Percentiles rank a stretch among this genome's conserved stretches.
Evolutionary conservation across 2,888 invertebrate genomes (phyloP).

Genomic region (Griposia aprilina): DNA sequence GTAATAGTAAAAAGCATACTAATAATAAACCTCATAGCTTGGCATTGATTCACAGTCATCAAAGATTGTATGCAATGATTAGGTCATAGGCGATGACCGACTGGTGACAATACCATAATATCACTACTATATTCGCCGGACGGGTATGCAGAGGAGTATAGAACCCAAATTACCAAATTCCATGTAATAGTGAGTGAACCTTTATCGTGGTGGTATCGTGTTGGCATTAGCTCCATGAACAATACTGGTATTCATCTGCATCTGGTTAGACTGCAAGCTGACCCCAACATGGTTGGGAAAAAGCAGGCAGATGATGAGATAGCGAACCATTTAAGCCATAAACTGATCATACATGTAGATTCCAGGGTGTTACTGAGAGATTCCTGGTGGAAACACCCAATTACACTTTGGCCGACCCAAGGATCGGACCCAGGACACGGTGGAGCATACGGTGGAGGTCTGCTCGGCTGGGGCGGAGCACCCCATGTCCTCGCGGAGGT

Average conservation of each 20-base stretch:
- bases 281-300: not conserved
- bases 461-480: no score
- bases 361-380: no score
- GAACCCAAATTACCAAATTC: no score
- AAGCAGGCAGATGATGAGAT: not conserved
- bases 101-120: not conserved
- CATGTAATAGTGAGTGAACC: no score
- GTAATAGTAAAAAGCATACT: not conserved
- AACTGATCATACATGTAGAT: no score
- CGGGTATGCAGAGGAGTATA: not conserved
- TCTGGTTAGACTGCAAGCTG: not conserved
- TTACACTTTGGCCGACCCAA: not conserved
- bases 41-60: not conserved
- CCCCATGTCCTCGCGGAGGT: no score
- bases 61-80: constrained; percentile 8
- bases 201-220: no score
- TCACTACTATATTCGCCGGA: not conserved
- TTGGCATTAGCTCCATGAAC: not conserved
- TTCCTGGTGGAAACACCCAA: not conserved
- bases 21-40: not conserved
- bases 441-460: no score
- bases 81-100: not conserved
- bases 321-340: no score
- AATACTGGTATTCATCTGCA: not conserved
- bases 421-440: not conserved